phyloP scores from a whole-genome alignment of 2,113 vertebrate genomes.

The Clarias batrachus region DNA sequence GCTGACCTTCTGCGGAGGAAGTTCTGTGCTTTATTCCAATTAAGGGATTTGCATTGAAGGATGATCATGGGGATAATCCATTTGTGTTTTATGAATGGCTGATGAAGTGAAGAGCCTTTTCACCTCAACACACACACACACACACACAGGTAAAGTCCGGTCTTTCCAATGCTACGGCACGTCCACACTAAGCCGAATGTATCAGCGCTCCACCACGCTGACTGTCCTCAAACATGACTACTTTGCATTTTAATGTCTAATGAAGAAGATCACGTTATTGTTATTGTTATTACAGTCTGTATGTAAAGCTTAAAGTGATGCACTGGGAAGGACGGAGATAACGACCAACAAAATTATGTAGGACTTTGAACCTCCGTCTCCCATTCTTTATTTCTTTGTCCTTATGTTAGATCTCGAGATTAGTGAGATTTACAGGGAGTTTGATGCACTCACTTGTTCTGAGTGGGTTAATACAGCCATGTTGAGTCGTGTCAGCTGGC shows the following conservation, averaged over 20 bases:
- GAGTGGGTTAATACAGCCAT: not conserved
- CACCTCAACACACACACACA: not conserved
- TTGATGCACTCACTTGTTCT: not conserved
- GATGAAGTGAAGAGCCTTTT: constrained; percentile 47
- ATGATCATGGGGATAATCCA: constrained; percentile 70
- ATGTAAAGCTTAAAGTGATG: not conserved
- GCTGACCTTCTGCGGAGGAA: constrained; percentile 52
- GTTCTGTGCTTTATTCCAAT: constrained; percentile 70
- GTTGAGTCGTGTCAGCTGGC: constrained; percentile 13
- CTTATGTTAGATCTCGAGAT: not conserved
- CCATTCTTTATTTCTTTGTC: not conserved
- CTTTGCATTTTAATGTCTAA: constrained; percentile 36
- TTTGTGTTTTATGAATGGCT: constrained; percentile 62
- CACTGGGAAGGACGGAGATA: not conserved
- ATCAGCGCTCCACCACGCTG: not conserved
- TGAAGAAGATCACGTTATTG: not conserved
- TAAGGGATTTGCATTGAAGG: constrained; percentile 66
- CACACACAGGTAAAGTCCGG: not conserved
- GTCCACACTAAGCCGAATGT: constrained; percentile 1
- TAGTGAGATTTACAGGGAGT: constrained; percentile 2
- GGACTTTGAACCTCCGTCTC: not conserved
- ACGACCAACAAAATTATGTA: not conserved
- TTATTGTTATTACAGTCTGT: not conserved
- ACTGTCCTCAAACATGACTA: not conserved
- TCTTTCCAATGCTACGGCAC: not conserved